Evolutionary conservation across 2,888 invertebrate genomes (phyloP).

Genomic region (Philhelius pedissequus): DNA sequence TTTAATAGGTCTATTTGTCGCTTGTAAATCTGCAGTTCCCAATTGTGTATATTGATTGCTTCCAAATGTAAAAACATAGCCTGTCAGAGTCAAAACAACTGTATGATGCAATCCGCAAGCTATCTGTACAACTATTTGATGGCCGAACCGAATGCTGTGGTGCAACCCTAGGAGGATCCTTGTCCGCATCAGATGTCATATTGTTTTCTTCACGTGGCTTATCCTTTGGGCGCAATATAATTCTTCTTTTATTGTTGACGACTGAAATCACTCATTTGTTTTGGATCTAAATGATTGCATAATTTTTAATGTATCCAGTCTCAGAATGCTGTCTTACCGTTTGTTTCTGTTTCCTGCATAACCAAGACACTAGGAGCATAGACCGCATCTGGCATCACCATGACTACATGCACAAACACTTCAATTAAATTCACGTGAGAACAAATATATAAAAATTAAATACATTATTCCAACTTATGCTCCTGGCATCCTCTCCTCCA

Average conservation of each 20-base stretch:
- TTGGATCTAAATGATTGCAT: slow-evolving; percentile 70
- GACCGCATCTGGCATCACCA: slow-evolving; percentile 97
- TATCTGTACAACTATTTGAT: slow-evolving; percentile 89
- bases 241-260: slow-evolving; percentile 80
- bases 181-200: slow-evolving; percentile 77
- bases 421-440: background rate
- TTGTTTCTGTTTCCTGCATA: slow-evolving; percentile 77
- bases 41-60: slow-evolving; percentile 97
- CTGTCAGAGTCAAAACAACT: slow-evolving; percentile 87
- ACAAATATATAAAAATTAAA: background rate
- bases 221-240: slow-evolving; percentile 76
- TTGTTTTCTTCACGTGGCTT: slow-evolving; percentile 75
- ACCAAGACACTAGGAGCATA: slow-evolving; percentile 92
- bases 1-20: slow-evolving; percentile 88
- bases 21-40: slow-evolving; percentile 91
- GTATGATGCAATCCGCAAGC: slow-evolving; percentile 96
- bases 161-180: slow-evolving; percentile 82
- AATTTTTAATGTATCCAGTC: background rate
- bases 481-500: slow-evolving; percentile 90
- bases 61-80: slow-evolving; percentile 95
- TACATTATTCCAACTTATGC: slow-evolving; percentile 83
- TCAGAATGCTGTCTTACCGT: slow-evolving; percentile 70
- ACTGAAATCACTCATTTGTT: slow-evolving; percentile 75
- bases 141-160: slow-evolving; percentile 87
- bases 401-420: slow-evolving; percentile 97